phyloP scores from a whole-genome alignment of 2,113 vertebrate species.

The Oryzias melastigma region DNA sequence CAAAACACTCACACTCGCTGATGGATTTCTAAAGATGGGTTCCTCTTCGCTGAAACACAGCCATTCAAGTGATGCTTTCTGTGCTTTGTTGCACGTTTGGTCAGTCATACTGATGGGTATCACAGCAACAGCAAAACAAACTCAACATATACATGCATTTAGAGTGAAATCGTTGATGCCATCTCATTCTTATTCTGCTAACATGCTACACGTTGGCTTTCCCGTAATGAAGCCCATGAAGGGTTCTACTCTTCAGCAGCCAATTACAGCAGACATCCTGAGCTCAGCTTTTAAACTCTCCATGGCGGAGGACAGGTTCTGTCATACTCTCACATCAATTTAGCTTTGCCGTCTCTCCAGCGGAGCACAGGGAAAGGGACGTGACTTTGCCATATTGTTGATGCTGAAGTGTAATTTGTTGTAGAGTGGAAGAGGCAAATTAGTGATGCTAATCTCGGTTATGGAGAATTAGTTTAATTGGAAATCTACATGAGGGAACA shows the following conservation, averaged over 20 bases:
- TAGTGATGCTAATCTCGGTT: slow-evolving; percentile 61
- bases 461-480: slow-evolving; percentile 69
- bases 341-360: slow-evolving; percentile 15
- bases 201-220: slow-evolving; percentile 44
- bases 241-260: slow-evolving; percentile 43
- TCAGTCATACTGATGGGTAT: slow-evolving; percentile 13
- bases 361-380: slow-evolving; percentile 10
- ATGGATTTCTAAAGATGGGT: slow-evolving; percentile 29
- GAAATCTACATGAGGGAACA: slow-evolving; percentile 45
- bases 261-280: slow-evolving; percentile 55
- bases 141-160: slow-evolving; percentile 11
- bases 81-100: slow-evolving; percentile 2
- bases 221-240: slow-evolving; percentile 49
- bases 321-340: slow-evolving; percentile 33
- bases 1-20: slow-evolving; percentile 1
- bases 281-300: slow-evolving; percentile 35
- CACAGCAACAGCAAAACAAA: slow-evolving; percentile 10
- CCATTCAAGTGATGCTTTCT: neutral
- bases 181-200: slow-evolving; percentile 40
- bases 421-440: slow-evolving; percentile 54
- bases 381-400: slow-evolving; percentile 45
- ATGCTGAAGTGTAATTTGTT: slow-evolving; percentile 43
- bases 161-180: slow-evolving; percentile 16
- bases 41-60: slow-evolving; percentile 7
- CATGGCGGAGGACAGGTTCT: slow-evolving; percentile 28